These are phyloP conservation scores for Gortyna flavago DNA, from an alignment of 2,888 invertebrate species.

Conservation along the genomic window DNA sequence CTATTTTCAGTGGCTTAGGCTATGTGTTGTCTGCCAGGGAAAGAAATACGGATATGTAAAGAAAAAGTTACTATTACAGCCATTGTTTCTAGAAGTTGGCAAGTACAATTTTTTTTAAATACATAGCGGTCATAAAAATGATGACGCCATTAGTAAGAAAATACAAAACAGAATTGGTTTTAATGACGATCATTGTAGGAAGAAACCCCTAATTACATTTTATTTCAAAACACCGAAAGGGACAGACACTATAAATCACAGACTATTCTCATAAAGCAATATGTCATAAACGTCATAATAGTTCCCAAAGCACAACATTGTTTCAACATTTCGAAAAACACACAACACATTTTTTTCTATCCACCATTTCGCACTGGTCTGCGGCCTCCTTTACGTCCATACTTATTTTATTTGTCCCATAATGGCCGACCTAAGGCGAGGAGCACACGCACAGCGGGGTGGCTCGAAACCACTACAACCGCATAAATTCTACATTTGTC, in stretches of 20 bases:
- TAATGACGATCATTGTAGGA: constrained; percentile 17
- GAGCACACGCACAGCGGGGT: constrained; percentile 82
- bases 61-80: neutral
- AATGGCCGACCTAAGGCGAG: constrained; percentile 73
- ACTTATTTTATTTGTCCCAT: constrained; percentile 70
- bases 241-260: constrained; percentile 40
- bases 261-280: constrained; percentile 34
- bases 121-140: neutral
- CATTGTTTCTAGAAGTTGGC: neutral
- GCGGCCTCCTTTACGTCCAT: constrained; percentile 57
- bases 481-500: constrained; percentile 90
- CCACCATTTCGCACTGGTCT: constrained; percentile 61
- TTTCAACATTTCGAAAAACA: constrained; percentile 50
- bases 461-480: constrained; percentile 80
- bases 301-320: constrained; percentile 40
- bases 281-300: constrained; percentile 52
- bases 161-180: constrained; percentile 3
- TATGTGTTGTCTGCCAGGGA: neutral
- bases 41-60: neutral
- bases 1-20: neutral
- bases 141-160: neutral
- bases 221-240: constrained; percentile 22
- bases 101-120: neutral
- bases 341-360: constrained; percentile 43
- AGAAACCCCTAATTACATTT: constrained; percentile 21